A percentile compares a stretch with the other conserved stretches of the same genome.
Conservation (phyloP, 1,140 invertebrate genomes). For the Diachasmimorpha longicaudata region DNA sequence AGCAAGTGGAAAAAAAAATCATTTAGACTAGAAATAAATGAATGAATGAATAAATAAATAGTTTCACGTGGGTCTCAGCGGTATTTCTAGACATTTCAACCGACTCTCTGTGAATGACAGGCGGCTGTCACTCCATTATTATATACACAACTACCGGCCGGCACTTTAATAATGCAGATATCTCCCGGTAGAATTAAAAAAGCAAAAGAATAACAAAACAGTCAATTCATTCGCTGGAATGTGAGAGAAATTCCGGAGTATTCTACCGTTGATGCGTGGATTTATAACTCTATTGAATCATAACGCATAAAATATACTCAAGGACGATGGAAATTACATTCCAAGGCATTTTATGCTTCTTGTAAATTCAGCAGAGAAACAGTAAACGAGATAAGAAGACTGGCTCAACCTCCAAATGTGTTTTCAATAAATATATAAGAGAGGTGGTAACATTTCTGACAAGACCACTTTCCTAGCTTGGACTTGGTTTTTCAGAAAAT, state of each 20-base stretch:
- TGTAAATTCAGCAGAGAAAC: no score
- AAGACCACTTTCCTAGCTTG: no score
- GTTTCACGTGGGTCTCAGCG: slow-evolving; percentile 17
- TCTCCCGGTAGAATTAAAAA: not conserved
- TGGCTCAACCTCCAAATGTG: no score
- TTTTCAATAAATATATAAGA: no score
- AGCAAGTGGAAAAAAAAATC: no score
- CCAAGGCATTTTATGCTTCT: not conserved
- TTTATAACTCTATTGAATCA: not conserved
- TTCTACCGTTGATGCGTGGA: not conserved
- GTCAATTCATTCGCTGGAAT: not conserved
- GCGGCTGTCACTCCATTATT: slow-evolving; percentile 24
- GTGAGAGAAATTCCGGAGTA: not conserved
- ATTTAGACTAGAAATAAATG: no score
- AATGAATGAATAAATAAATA: not conserved
- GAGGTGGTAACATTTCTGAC: no score
- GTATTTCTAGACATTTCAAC: not conserved
- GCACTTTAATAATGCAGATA: not conserved
- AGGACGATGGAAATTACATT: not conserved
- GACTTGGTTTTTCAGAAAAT: no score
- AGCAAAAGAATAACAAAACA: not conserved
- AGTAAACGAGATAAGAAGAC: no score
- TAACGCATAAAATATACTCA: not conserved
- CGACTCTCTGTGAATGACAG: slow-evolving; percentile 20
- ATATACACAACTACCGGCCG: not conserved